phyloP scores from a whole-genome alignment of 2,888 invertebrate species.

The Leptopilina syphax region DNA sequence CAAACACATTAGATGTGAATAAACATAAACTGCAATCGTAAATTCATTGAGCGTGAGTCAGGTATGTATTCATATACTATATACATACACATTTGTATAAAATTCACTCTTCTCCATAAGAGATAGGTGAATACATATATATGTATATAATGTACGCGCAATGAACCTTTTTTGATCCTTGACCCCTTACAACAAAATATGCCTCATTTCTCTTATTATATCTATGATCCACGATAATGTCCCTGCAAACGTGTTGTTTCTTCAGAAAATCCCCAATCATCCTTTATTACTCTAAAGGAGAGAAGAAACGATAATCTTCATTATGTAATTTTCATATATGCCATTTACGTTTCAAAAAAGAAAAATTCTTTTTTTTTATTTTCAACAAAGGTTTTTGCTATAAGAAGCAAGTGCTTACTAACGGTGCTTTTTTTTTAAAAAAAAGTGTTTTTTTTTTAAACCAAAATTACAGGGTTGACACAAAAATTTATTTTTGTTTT shows the following conservation, averaged over 20 bases:
- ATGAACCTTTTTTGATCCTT: conserved; percentile 22
- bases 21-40: conserved; percentile 5
- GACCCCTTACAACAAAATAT: conserved; percentile 15
- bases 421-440: no score
- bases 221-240: conserved; percentile 14
- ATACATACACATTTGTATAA: background rate
- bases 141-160: background rate
- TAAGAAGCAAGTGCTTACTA: no score
- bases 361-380: background rate
- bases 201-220: conserved; percentile 29
- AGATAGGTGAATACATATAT: background rate
- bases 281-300: conserved; percentile 15
- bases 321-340: conserved; percentile 20
- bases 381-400: background rate
- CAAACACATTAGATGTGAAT: background rate
- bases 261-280: conserved; percentile 34
- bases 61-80: conserved; percentile 8
- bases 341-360: background rate
- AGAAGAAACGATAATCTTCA: conserved; percentile 13
- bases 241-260: conserved; percentile 26
- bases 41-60: conserved; percentile 3
- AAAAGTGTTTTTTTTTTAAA: no score
- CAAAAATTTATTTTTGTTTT: no score
- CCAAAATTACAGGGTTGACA: no score
- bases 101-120: background rate